Evolutionary conservation across 2,797 vertebrate species (phyloP), one percentile per base, ranked within the genome.

Genomic region (Poecile montanus): DNA sequence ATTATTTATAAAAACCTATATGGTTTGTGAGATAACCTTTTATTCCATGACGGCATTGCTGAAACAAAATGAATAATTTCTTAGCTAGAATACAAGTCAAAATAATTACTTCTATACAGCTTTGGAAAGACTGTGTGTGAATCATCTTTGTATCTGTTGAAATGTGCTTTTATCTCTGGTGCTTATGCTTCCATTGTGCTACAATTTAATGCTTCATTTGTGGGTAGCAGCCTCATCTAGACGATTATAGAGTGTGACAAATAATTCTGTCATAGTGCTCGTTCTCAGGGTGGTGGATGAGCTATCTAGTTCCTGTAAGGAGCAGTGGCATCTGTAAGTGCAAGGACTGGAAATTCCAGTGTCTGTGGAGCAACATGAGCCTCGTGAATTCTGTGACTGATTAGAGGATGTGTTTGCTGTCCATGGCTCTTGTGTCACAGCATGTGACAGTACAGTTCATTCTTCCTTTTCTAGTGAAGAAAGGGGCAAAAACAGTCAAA

Each of bases 121-220:
- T 93, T 94, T 73, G 54, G 45, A 88, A 88, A 58, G 72, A 19
- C 38, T 85, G 2, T 20, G 45, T 61, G 83, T 96, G 94, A 94
- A 88, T 94, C 91, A 93, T 87, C 75, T 79, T 67, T 73, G 10
- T 91, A 61, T 91, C 85, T 88, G 30, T 88, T 10, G 1, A 80
- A 88, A 65, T 57, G n/a, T 74, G 91, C 91, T 91, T 95, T 91
- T 94, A 86, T 66, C 62, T 81, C 70, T 44, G 36, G 45, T 86
- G 66, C 83, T 92, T 91, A 45, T 57, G 71, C 79, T 95, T 92
- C 89, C 70, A 48, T 93, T 94, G 67, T 93, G 71, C 50, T 82
- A 32, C 77, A 79, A 78, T 89, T 94, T 93, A 92, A 47, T 92
- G 74, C 88, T 76, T 94, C 65, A 62, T 91, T 96, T 94, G 77